Base-by-base conservation (phyloP, 2,888 invertebrate genomes). In the Thymelicus lineola region DNA sequence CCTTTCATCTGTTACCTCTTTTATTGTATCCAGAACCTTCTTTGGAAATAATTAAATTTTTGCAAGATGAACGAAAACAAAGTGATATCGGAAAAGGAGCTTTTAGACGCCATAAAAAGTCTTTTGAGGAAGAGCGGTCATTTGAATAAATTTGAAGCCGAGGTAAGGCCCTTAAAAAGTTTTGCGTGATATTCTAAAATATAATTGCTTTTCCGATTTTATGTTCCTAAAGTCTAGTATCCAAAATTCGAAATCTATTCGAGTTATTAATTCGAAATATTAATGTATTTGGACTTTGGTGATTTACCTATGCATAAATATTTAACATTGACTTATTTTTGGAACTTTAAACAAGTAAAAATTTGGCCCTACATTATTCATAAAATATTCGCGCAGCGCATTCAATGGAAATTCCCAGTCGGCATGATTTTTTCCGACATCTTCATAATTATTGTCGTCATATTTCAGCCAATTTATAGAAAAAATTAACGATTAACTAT, bases 121-220 rank as follows among this genome's bases (percentile, higher is more conserved):
- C 80, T 93, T 70, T 79, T 93, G 64, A 87, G 79, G 75, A 88
- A 84, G 71, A 90, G 84, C 77, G 93, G 93, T 35, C 86, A 90
- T 78, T 81, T 93, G 71, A 89, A 85, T 78, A 93, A 91, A 84
- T 79, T 93, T 70, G 89, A 89, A 74, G 91, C 93, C 1, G 90
- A 93, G 90, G 93, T 63, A 58, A 58, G 10, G 20, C 15, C 55
- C 38, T 35, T 50, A 70, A 59, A n/a, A 50, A 64, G 59, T 70
- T 64, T 55, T 36, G 48, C 53, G 48, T 46, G 46, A 48, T 48
- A 14, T 68, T 62, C 15, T 17, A 20, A 57, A 38, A 57, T 55
- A 62, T 53, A 68, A 67, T n/a, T 67, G 35, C 12, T 50, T 60
- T 50, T 42, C 28, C 10, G 42, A 3, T 20, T 20, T 58, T 65